These are phyloP conservation scores for Pantherophis vulpinus DNA, from an alignment of 2,797 vertebrate species.

Conservation along the genomic window DNA sequence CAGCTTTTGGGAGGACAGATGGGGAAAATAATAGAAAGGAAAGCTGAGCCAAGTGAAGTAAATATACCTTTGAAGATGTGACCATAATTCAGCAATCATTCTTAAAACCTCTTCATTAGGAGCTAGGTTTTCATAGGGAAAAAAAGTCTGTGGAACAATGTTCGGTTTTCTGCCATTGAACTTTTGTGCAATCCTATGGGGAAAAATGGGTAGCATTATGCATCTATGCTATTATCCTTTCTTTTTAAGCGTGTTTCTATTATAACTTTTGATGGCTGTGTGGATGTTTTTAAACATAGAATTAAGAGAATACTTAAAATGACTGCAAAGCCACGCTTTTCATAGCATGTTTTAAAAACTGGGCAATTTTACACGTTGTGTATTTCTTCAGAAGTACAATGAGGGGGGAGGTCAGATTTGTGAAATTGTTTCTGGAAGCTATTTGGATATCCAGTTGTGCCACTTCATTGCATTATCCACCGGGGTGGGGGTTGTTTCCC, in stretches of 20 bases:
- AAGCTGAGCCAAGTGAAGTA: background rate
- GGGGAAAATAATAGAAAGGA: background rate
- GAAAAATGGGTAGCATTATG: background rate
- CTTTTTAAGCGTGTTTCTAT: background rate
- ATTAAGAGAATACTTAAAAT: background rate
- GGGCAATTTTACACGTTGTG: too few species aligned
- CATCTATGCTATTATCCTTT: background rate
- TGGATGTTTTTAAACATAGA: background rate
- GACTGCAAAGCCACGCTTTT: background rate
- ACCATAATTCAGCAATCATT: background rate
- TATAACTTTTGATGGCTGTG: too few species aligned
- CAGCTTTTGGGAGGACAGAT: background rate
- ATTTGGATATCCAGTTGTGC: too few species aligned
- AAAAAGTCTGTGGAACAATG: background rate
- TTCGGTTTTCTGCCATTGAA: background rate
- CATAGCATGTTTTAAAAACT: background rate
- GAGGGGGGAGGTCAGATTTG: too few species aligned
- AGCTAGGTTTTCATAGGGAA: background rate
- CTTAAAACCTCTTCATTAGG: background rate
- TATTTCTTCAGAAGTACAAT: too few species aligned
- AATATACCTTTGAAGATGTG: background rate
- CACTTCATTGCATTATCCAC: too few species aligned
- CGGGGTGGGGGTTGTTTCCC: too few species aligned
- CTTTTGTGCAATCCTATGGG: background rate
- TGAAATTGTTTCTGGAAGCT: too few species aligned